A percentile compares a stretch with the other conserved stretches of the same genome.
These are phyloP conservation scores for Oriolus oriolus DNA, from an alignment of 2,113 vertebrate genomes.

Conservation along the genomic window DNA sequence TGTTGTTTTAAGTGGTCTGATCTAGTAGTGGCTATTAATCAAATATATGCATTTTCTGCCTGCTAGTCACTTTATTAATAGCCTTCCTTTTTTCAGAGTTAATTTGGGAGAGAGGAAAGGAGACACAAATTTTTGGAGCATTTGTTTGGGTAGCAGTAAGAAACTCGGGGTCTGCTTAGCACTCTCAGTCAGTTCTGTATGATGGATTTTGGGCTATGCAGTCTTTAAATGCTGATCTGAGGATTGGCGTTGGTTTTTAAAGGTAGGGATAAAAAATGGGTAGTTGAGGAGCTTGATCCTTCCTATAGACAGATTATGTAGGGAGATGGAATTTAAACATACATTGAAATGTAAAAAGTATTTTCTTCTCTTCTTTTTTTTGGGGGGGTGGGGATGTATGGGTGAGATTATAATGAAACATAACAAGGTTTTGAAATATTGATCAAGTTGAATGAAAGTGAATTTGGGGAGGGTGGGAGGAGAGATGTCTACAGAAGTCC, in stretches of 20 bases:
- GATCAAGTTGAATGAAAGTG: not conserved
- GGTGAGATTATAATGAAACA: not conserved
- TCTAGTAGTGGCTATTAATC: not conserved
- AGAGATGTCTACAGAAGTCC: not conserved
- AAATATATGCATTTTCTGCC: not conserved
- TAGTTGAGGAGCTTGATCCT: not conserved
- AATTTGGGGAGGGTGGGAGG: not conserved
- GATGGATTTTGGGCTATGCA: not conserved
- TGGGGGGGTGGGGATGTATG: rapidly evolving
- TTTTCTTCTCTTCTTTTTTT: not conserved
- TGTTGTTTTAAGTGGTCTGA: not conserved
- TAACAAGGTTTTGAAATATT: not conserved
- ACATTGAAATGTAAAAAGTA: not conserved
- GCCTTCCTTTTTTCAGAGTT: not conserved
- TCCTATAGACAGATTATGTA: not conserved
- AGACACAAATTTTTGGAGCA: not conserved
- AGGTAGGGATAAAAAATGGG: not conserved
- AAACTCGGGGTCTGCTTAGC: rapidly evolving
- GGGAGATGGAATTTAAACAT: not conserved
- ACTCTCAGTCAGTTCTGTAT: not conserved
- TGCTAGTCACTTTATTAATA: not conserved
- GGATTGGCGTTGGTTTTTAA: not conserved
- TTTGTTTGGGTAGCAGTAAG: not conserved
- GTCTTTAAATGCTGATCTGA: not conserved
- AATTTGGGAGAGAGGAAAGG: not conserved